Base-by-base conservation (phyloP, 1,140 invertebrate genomes). In the Spodoptera litura region DNA sequence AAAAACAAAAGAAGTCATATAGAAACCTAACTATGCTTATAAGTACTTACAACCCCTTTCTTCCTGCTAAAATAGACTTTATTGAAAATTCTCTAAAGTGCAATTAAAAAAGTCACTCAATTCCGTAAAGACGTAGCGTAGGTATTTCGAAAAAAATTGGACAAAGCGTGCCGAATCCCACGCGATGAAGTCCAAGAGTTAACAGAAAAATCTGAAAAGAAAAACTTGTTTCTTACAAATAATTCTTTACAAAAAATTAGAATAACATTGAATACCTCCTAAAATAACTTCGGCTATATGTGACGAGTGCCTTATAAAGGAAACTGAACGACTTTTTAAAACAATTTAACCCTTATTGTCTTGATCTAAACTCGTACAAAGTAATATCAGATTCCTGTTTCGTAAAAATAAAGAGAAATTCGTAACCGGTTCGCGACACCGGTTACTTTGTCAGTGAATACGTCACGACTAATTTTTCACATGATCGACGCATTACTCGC, bases 401-500 rank as follows among this genome's bases (percentile, higher is more conserved):
- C 4, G 4, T 20, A 12, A 35, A 61, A 61, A 61, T 35, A 13
- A 13, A 13, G 20, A 35, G 31, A 10, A 31, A 31, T 35, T 61
- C 8, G 3, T 61, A 31, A 25, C 38, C 9, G 38, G 38, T 44
- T 10, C 38, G 27, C 20, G 27, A 4, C 6, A 59, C n/a, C 13
- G 5, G 35, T 6, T 20, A 59, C 35, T 10, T n/a, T 31, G 49
- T 51, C 11, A 61, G 35, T n/a, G 11, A 49, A 25, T 25, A 59
- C 38, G 11, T 20, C 20, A n/a, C 56, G 38, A 13, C 35, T 64
- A 73, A 68, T 58, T 66, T 79, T 75, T 62, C 61, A 66, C 64
- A 79, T 56, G 61, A 74, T 73, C 53, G 49, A 62, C 73, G 56
- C 73, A 71, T 80, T 73, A 72, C n/a, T 38, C 31, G 31, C 35